Conservation (phyloP, 2,113 vertebrate genomes). For the Xiphias gladius region DNA sequence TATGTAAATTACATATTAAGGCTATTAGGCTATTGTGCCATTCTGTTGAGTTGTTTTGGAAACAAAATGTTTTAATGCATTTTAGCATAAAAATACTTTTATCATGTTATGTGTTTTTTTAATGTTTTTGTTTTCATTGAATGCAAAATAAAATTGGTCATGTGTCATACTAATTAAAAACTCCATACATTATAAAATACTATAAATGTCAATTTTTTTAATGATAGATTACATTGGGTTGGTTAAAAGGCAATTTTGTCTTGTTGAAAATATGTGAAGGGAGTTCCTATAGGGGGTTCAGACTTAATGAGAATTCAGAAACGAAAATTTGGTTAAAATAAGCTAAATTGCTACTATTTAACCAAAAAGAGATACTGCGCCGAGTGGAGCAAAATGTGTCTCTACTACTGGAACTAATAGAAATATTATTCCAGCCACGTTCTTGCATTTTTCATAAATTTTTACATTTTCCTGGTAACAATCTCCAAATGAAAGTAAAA, state of each 20-base stretch:
- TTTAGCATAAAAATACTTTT: background rate
- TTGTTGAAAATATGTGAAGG: background rate
- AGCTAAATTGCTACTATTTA: no score
- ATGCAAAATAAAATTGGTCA: background rate
- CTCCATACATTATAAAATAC: background rate
- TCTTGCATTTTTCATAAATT: background rate
- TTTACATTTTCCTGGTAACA: background rate
- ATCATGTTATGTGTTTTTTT: background rate
- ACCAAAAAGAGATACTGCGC: no score
- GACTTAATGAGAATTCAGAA: no score
- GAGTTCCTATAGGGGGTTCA: background rate
- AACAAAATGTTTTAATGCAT: slow-evolving; percentile 12
- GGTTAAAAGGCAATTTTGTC: background rate
- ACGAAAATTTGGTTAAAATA: no score
- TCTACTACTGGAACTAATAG: no score
- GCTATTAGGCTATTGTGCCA: background rate
- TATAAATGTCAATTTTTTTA: background rate
- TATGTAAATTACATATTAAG: background rate
- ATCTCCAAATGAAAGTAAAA: background rate
- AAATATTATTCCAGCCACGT: background rate
- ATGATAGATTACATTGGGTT: background rate
- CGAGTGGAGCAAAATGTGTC: no score
- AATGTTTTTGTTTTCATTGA: background rate
- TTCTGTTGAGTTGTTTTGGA: background rate
- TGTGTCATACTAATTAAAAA: background rate